phyloP scores from a whole-genome alignment of 2,888 invertebrate species.

The Parasteatoda lunata region DNA sequence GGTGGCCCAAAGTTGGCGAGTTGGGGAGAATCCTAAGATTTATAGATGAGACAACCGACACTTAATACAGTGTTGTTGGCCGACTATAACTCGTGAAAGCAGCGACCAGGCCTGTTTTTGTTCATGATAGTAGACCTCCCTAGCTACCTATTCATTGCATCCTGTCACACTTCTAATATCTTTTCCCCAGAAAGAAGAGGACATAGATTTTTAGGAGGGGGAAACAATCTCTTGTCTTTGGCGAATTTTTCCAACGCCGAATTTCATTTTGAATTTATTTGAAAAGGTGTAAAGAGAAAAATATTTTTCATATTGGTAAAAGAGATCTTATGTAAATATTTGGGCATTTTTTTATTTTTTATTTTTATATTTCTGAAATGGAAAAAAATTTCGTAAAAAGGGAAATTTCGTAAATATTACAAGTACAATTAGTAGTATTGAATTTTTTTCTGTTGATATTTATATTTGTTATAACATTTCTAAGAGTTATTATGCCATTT shows the following conservation, averaged over 20 bases:
- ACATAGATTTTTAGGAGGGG: constrained; percentile 2
- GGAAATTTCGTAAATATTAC: too few relatives aligned
- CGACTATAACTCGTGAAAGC: constrained; percentile 60
- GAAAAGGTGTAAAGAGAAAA: neutral
- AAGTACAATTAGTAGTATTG: too few relatives aligned
- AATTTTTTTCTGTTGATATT: too few relatives aligned
- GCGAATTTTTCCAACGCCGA: neutral
- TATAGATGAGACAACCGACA: constrained; percentile 63
- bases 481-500: too few relatives aligned
- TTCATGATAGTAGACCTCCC: constrained; percentile 62
- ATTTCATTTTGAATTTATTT: neutral
- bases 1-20: constrained; percentile 20
- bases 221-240: neutral
- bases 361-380: too few relatives aligned
- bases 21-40: constrained; percentile 43
- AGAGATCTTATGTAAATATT: too few relatives aligned
- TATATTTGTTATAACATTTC: too few relatives aligned
- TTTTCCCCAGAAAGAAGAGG: constrained; percentile 16
- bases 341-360: too few relatives aligned
- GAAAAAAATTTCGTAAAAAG: too few relatives aligned
- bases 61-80: constrained; percentile 63
- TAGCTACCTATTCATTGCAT: constrained; percentile 60
- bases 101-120: constrained; percentile 55
- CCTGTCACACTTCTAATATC: constrained; percentile 54
- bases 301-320: too few relatives aligned